These are phyloP conservation scores for Phyto melanocephala DNA, from an alignment of 2,888 invertebrate genomes.

Conservation along the genomic window DNA sequence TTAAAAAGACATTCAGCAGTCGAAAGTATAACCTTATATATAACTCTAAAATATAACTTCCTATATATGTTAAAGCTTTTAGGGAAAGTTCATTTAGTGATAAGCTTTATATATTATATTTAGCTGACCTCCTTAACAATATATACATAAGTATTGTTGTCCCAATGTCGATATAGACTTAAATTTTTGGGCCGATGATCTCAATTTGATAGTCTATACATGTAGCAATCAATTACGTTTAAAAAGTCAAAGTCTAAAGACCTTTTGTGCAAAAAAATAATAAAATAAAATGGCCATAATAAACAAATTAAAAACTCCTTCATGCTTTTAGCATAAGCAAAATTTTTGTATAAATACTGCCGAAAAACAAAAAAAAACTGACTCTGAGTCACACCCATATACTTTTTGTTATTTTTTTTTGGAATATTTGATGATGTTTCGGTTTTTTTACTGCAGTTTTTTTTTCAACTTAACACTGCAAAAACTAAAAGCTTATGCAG, in stretches of 20 bases:
- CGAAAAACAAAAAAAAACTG: neutral
- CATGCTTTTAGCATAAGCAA: conserved; percentile 25
- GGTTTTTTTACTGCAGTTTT: neutral
- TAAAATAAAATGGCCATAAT: conserved; percentile 27
- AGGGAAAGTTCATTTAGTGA: neutral
- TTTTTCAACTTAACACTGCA: conserved; percentile 2
- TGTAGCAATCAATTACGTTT: conserved; percentile 27
- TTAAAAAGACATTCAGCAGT: no score
- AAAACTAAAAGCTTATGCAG: conserved; percentile 8
- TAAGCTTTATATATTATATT: neutral
- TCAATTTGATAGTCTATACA: neutral
- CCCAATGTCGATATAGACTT: neutral
- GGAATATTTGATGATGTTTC: conserved; percentile 52
- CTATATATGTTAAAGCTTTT: no score
- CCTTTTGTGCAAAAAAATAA: conserved; percentile 19
- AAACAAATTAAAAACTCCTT: conserved; percentile 28
- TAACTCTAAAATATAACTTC: no score
- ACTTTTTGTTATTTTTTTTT: conserved; percentile 3
- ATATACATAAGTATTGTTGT: neutral
- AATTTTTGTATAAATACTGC: conserved; percentile 28
- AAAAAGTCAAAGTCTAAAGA: conserved; percentile 41
- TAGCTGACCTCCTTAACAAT: no score
- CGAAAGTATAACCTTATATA: no score
- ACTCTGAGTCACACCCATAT: conserved; percentile 55
- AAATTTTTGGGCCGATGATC: conserved; percentile 25